phyloP scores from a whole-genome alignment of 2,113 vertebrate genomes.

The Phrynocephalus versicolor region DNA sequence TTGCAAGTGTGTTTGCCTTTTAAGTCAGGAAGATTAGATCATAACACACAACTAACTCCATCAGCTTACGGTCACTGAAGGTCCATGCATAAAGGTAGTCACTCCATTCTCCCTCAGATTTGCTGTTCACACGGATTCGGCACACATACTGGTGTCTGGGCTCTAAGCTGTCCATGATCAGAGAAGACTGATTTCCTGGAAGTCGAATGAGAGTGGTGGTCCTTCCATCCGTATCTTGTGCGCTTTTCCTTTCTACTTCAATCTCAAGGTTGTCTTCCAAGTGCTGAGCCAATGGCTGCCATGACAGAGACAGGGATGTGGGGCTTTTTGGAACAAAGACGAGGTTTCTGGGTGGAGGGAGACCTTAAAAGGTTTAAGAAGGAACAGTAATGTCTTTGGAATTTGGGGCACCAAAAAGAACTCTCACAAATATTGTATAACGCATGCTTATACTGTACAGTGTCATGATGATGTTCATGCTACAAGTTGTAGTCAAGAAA shows the following conservation, averaged over 20 bases:
- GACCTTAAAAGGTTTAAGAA: conserved; percentile 72
- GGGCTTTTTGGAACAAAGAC: conserved; percentile 79
- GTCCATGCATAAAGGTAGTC: conserved; percentile 83
- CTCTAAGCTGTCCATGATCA: conserved; percentile 73
- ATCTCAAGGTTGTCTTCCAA: conserved; percentile 78
- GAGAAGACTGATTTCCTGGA: conserved; percentile 75
- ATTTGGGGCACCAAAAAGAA: background rate
- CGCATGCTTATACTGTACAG: background rate
- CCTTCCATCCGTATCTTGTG: conserved; percentile 53
- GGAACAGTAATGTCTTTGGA: conserved; percentile 25
- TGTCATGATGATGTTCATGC: background rate
- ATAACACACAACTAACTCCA: background rate
- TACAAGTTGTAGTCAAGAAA: background rate
- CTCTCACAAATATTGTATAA: background rate
- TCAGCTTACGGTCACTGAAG: conserved; percentile 83
- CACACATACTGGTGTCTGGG: conserved; percentile 83
- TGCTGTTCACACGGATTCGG: conserved; percentile 78
- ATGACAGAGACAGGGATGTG: conserved; percentile 81
- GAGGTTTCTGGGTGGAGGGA: conserved; percentile 80
- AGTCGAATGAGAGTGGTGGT: conserved; percentile 66
- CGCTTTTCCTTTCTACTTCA: conserved; percentile 77
- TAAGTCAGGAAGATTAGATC: too few relatives aligned
- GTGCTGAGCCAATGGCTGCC: conserved; percentile 75
- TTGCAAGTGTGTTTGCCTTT: too few relatives aligned
- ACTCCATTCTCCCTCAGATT: conserved; percentile 79